Conservation (phyloP, 1,140 invertebrate species). For the Brachionus paranguensis region DNA sequence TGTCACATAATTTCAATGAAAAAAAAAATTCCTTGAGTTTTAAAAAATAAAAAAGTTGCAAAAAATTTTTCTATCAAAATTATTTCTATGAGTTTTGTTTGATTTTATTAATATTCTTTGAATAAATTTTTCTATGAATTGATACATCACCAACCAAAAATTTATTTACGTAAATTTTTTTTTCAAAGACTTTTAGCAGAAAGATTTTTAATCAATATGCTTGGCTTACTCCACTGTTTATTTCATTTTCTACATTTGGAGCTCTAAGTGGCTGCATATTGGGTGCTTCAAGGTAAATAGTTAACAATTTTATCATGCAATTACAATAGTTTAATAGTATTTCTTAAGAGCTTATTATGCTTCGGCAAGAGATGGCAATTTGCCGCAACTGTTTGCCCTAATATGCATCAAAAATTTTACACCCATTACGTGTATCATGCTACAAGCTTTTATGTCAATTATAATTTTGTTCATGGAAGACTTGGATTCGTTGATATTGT, state of each 20-base stretch:
- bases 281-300: constrained; percentile 12
- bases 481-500: constrained; percentile 49
- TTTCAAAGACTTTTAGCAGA: constrained; percentile 73
- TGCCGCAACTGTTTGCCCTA: constrained; percentile 48
- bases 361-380: constrained; percentile 49
- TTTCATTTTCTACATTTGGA: constrained; percentile 94
- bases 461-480: constrained; percentile 49
- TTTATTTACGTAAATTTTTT: background rate
- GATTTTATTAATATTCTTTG: no score
- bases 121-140: no score
- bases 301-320: constrained; percentile 3
- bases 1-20: no score
- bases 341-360: constrained; percentile 48
- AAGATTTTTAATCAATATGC: constrained; percentile 83
- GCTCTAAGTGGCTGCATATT: constrained; percentile 95
- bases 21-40: no score
- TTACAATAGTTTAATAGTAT: background rate
- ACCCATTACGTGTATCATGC: constrained; percentile 42
- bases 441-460: constrained; percentile 44
- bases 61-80: no score
- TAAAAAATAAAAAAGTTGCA: no score
- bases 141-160: no score
- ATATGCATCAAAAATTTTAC: constrained; percentile 46
- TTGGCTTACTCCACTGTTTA: constrained; percentile 90
- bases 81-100: no score